Conservation (phyloP, 2,797 vertebrate species). For the Mus caroli region DNA sequence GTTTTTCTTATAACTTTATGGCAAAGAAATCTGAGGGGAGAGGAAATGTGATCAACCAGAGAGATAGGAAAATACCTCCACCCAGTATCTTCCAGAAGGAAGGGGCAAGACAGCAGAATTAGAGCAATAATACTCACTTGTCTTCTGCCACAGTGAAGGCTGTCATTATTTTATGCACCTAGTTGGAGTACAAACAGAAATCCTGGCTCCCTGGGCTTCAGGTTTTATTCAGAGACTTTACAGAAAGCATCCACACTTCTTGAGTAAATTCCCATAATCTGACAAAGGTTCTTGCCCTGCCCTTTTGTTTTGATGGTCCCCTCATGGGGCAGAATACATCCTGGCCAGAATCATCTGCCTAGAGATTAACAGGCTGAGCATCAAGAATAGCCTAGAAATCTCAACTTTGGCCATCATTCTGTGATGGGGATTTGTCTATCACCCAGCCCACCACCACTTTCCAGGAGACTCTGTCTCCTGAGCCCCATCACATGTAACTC, state of each 20-base stretch:
- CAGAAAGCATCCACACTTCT: background rate
- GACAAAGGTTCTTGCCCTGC: background rate
- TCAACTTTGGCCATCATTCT: background rate
- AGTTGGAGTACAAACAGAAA: background rate
- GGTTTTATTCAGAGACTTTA: background rate
- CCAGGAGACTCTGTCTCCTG: accelerated
- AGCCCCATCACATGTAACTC: background rate
- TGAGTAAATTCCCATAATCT: background rate
- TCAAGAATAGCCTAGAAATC: background rate
- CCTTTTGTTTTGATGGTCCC: background rate
- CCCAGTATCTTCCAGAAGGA: background rate
- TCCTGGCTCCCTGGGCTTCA: background rate
- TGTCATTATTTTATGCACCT: background rate
- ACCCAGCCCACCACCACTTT: background rate
- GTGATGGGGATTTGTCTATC: background rate
- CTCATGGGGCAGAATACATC: background rate
- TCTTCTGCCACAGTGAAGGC: background rate
- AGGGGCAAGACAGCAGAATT: background rate
- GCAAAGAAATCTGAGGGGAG: background rate
- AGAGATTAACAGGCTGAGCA: background rate
- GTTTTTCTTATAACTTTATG: constrained; percentile 41
- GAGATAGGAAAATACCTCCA: background rate
- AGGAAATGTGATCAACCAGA: background rate
- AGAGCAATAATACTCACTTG: background rate
- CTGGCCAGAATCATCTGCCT: background rate